These are phyloP conservation scores for Vidua macroura DNA, from an alignment of 2,113 vertebrate species.

Conservation along the genomic window DNA sequence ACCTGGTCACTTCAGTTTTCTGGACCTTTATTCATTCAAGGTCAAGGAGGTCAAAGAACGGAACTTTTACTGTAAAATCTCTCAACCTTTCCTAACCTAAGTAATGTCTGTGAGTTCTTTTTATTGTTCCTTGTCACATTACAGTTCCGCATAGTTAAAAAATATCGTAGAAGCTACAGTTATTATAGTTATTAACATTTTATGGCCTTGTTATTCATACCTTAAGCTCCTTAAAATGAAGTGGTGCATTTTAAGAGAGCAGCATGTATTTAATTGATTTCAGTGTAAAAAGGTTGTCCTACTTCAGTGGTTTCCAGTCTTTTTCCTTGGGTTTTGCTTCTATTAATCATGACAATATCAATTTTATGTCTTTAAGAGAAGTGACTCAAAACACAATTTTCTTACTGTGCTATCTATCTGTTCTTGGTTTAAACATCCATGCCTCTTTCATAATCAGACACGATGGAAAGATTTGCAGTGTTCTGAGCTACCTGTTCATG, in stretches of 20 bases:
- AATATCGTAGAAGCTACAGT: slow-evolving; percentile 55
- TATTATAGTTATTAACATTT: slow-evolving; percentile 78
- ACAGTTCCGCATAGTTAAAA: slow-evolving; percentile 67
- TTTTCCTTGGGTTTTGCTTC: slow-evolving; percentile 4
- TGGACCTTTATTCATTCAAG: slow-evolving; percentile 6
- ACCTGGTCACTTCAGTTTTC: neutral
- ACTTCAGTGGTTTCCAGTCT: slow-evolving; percentile 41
- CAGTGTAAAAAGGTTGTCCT: slow-evolving; percentile 49
- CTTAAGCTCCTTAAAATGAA: slow-evolving; percentile 71
- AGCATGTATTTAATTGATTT: slow-evolving; percentile 69
- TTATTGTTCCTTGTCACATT: slow-evolving; percentile 63
- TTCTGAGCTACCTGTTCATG: neutral
- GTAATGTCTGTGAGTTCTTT: slow-evolving; percentile 56
- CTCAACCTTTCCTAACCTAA: slow-evolving; percentile 35
- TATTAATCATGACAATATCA: slow-evolving; percentile 38
- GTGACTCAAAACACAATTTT: slow-evolving; percentile 16
- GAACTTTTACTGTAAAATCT: slow-evolving; percentile 24
- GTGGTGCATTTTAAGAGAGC: slow-evolving; percentile 65
- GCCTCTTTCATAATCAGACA: neutral
- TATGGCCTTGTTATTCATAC: slow-evolving; percentile 76
- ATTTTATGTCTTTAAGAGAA: slow-evolving; percentile 37
- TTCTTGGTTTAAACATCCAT: neutral
- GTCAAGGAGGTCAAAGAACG: neutral
- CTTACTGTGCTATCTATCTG: neutral
- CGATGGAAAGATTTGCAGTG: neutral